Evolutionary conservation across 2,113 vertebrate species (phyloP), one percentile per base, ranked within the genome.

Genomic region (Orthochromis malagaraziensis): DNA sequence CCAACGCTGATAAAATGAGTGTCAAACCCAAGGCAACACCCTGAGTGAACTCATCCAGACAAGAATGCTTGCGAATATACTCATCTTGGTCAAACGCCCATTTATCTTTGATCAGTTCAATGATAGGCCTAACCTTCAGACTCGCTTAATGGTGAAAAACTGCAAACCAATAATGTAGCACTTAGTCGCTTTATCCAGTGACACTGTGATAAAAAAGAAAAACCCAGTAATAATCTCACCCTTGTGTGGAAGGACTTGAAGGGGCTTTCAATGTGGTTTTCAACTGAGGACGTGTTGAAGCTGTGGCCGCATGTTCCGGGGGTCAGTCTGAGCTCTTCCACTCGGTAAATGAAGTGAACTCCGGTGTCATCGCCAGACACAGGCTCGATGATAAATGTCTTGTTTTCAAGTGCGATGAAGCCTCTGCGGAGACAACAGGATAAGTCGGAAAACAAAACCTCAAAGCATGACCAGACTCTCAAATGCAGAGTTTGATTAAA

Each of bases 381-480:
- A 0, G 98, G 98, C 94, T 99, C 98, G 73, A 99, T 95, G 90
- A 98, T 57, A 87, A 97, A 98, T 87, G 96, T 97, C 94, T 92
- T 97, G 94, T 98, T 97, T 94, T 93, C 97, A 87, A 98, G 95
- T 17, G 93, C 92, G 88, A 99, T 96, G 93, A 99, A 96, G 89
- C 99, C 99, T 97, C 99, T 99, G 95, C 80, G 85, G 93, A 95
- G 88, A 96, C 89, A 95, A 24, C 29, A 88, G 86, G 9, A 21
- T 19, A 85, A 84, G 40, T 75, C 53, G 63, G 19, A 82, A 82
- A 81, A 93, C 31, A 89, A 88, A 91, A 63, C 87, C 47, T 87
- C 79, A 84, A 83, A 88, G 81, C 35, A 60, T 17, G 49, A 86
- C 49, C 83, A 84, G 45, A 89, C 70, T 83, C 79, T 70, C 26